A percentile compares a stretch with the other conserved stretches of the same genome.
Conservation (phyloP, 2,888 invertebrate species). For the Rotaria magnacalcarata region DNA sequence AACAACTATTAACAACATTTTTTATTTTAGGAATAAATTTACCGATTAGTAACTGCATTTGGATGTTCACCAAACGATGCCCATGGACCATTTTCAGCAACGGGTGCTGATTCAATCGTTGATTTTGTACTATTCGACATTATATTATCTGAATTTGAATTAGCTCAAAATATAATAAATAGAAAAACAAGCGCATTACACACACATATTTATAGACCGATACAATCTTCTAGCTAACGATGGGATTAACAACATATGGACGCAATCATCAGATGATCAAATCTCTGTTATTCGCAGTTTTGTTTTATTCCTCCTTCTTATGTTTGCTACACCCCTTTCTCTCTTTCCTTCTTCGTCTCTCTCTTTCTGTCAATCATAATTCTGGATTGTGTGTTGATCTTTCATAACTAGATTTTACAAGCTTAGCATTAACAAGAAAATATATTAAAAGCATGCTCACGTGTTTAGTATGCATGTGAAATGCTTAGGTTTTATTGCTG, state of each 20-base stretch:
- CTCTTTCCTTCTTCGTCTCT: background rate
- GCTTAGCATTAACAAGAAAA: background rate
- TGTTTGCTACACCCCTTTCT: background rate
- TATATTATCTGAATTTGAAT: background rate
- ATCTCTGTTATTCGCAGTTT: background rate
- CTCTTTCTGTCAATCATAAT: background rate
- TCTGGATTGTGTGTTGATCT: background rate
- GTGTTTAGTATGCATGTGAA: background rate
- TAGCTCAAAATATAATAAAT: background rate
- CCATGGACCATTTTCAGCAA: background rate
- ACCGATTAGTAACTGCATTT: conserved; percentile 13
- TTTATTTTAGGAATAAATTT: background rate
- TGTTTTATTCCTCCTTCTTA: background rate
- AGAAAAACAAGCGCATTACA: background rate
- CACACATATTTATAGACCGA: background rate
- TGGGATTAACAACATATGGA: background rate
- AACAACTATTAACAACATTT: no score
- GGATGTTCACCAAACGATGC: conserved; percentile 24
- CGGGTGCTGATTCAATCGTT: background rate
- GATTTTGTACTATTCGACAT: background rate
- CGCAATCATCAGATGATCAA: background rate
- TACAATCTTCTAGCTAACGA: background rate
- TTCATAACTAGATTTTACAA: background rate
- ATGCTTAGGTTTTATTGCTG: background rate
- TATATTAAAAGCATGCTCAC: background rate